Percentiles rank a stretch among this genome's conserved stretches.
phyloP scores from a whole-genome alignment of 2,113 vertebrate genomes.

The Hyperopisus bebe region DNA sequence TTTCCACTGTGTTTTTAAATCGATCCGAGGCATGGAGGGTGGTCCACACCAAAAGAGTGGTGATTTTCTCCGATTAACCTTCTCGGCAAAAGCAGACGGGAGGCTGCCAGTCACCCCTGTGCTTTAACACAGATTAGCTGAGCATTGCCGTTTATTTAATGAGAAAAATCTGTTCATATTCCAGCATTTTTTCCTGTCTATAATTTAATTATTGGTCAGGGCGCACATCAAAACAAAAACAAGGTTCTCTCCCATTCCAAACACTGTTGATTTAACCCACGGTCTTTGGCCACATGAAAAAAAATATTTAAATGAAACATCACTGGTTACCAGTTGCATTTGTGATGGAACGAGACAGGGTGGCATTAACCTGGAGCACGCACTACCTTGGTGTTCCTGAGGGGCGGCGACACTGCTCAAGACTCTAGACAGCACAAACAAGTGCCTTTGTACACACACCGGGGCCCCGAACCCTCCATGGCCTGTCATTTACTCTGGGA shows the following conservation, averaged over 20 bases:
- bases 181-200: background rate
- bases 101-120: background rate
- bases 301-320: background rate
- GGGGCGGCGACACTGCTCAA: background rate
- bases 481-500: slow-evolving; percentile 15
- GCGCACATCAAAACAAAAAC: background rate
- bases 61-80: background rate
- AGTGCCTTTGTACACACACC: background rate
- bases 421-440: background rate
- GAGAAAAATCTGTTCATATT: background rate
- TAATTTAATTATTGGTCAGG: background rate
- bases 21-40: background rate
- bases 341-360: background rate
- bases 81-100: background rate
- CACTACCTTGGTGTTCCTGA: background rate
- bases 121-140: slow-evolving; percentile 14
- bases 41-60: background rate
- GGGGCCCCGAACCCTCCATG: slow-evolving; percentile 13
- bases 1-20: background rate
- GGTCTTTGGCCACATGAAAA: background rate
- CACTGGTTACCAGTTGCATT: background rate
- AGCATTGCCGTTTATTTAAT: slow-evolving; percentile 5
- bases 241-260: background rate
- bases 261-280: background rate
- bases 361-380: background rate